These are phyloP conservation scores for Vipera ursinii DNA, from an alignment of 2,797 vertebrate species.

Conservation along the genomic window DNA sequence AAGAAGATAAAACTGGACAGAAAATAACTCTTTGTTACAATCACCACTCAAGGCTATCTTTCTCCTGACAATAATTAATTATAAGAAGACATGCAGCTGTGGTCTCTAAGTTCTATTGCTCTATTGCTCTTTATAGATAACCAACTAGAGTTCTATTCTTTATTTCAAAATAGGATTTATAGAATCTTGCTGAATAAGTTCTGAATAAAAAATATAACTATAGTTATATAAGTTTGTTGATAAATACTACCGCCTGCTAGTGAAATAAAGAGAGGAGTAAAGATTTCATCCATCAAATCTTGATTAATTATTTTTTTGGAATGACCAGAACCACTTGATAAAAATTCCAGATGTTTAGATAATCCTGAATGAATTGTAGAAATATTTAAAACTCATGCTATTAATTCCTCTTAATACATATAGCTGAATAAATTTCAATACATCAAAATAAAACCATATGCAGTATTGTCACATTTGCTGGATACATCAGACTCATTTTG, in stretches of 20 bases:
- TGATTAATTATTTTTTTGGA: constrained; percentile 19
- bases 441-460: background rate
- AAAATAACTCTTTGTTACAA: constrained; percentile 5
- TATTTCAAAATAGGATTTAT: background rate
- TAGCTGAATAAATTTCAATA: constrained; percentile 12
- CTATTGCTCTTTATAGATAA: background rate
- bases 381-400: constrained; percentile 12
- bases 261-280: background rate
- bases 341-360: constrained; percentile 32
- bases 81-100: background rate
- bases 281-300: background rate
- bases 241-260: background rate
- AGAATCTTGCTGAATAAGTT: background rate
- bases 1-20: background rate
- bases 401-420: constrained; percentile 6
- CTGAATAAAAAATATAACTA: background rate
- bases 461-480: constrained; percentile 10
- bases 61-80: background rate
- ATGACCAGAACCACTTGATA: background rate
- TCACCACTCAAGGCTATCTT: background rate
- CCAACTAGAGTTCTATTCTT: background rate
- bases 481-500: constrained; percentile 13
- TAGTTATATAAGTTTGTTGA: background rate
- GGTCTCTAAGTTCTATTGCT: background rate
- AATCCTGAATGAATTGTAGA: constrained; percentile 1